These are phyloP conservation scores for Eristalinus aeneus DNA, from an alignment of 2,888 invertebrate genomes.

Conservation along the genomic window DNA sequence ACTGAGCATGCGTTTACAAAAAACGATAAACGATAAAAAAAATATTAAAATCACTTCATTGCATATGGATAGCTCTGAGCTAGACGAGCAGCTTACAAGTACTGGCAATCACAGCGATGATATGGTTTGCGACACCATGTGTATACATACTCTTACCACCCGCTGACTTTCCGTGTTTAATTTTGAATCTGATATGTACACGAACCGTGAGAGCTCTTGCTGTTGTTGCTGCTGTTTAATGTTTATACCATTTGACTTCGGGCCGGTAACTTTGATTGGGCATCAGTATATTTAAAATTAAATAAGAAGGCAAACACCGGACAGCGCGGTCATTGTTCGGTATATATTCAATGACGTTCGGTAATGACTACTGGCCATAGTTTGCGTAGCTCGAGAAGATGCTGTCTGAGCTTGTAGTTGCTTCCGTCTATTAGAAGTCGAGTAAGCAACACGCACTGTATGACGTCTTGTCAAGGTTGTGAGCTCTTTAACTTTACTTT, in stretches of 20 bases:
- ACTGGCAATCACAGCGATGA: neutral
- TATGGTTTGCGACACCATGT: constrained; percentile 24
- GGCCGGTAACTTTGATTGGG: constrained; percentile 7
- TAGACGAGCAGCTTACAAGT: neutral
- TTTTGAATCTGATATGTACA: constrained; percentile 58
- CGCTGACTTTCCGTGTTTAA: constrained; percentile 54
- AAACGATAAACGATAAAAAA: neutral
- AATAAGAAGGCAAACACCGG: neutral
- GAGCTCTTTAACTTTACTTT: constrained; percentile 31
- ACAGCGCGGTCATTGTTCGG: neutral
- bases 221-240: constrained; percentile 47
- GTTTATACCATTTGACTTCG: constrained; percentile 40
- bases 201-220: constrained; percentile 21
- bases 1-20: too few species aligned
- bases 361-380: constrained; percentile 13
- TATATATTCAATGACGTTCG: constrained; percentile 45
- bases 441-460: constrained; percentile 20
- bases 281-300: constrained; percentile 33
- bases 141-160: constrained; percentile 42
- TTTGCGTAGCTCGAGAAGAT: constrained; percentile 39
- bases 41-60: constrained; percentile 14
- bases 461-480: constrained; percentile 40
- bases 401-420: constrained; percentile 33
- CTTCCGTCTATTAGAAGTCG: constrained; percentile 26
- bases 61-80: constrained; percentile 41